Percentiles rank a stretch among this genome's conserved stretches.
phyloP scores from a whole-genome alignment of 2,797 vertebrate genomes.

The Pseudotriccus pelzelni region DNA sequence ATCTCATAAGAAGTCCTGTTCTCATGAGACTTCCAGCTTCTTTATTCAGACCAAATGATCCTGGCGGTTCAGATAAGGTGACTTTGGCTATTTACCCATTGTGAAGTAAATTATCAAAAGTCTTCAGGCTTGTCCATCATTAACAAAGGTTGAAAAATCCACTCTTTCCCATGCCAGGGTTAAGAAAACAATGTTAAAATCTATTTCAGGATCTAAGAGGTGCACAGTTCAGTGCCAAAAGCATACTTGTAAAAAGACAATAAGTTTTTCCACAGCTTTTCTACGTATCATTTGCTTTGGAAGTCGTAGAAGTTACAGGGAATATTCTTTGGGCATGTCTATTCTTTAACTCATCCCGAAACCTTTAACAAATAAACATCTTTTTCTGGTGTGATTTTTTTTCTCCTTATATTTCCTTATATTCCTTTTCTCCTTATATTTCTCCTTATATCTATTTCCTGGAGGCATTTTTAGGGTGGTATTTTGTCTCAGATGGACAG shows the following conservation, averaged over 20 bases:
- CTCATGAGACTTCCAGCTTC: slow-evolving; percentile 36
- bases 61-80: slow-evolving; percentile 65
- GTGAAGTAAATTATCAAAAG: slow-evolving; percentile 54
- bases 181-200: slow-evolving; percentile 33
- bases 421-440: neutral
- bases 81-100: slow-evolving; percentile 32
- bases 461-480: neutral
- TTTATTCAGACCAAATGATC: slow-evolving; percentile 34
- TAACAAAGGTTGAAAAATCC: slow-evolving; percentile 40
- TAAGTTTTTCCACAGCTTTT: neutral
- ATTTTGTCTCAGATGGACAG: accelerated
- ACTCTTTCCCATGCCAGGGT: slow-evolving; percentile 11
- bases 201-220: neutral
- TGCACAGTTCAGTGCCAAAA: neutral
- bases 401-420: neutral
- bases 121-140: slow-evolving; percentile 35
- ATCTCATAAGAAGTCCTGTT: slow-evolving; percentile 26
- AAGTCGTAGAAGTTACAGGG: neutral
- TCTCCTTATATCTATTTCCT: neutral
- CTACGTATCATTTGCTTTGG: neutral
- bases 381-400: neutral
- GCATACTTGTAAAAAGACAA: neutral
- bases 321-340: neutral
- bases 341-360: neutral
- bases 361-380: neutral